A percentile compares a stretch with the other conserved stretches of the same genome.
Conservation (phyloP, 2,113 vertebrate species). For the Willisornis vidua region DNA sequence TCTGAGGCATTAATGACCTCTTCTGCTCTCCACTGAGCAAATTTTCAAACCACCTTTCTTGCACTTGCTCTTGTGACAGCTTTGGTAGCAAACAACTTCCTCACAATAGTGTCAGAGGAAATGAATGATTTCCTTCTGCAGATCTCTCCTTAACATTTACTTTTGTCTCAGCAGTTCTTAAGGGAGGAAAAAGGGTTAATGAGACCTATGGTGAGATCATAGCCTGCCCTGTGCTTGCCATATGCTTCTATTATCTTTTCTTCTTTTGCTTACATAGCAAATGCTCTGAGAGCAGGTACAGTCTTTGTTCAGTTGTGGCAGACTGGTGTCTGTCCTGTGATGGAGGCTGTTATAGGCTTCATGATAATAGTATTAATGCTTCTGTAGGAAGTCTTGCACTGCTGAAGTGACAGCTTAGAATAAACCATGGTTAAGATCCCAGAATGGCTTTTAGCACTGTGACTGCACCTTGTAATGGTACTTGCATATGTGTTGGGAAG, state of each 20-base stretch:
- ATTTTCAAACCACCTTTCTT: not conserved
- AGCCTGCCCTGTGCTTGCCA: not conserved
- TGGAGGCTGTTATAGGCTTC: not conserved
- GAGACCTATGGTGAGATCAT: not conserved
- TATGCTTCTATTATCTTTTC: not conserved
- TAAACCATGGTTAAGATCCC: not conserved
- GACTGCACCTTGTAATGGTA: rapidly evolving
- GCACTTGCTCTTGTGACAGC: not conserved
- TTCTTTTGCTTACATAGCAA: not conserved
- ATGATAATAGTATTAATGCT: not conserved
- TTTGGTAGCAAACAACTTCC: not conserved
- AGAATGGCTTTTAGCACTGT: not conserved
- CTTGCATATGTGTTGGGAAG: rapidly evolving
- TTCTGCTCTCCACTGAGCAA: not conserved
- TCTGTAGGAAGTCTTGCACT: not conserved
- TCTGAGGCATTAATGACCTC: not conserved
- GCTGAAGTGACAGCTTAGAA: not conserved
- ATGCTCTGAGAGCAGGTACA: not conserved
- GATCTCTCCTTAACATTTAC: not conserved
- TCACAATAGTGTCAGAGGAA: not conserved
- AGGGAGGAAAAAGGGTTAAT: not conserved
- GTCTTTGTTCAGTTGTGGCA: not conserved
- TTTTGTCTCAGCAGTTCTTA: not conserved
- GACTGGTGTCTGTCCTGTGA: not conserved
- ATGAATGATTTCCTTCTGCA: not conserved